phyloP scores from a whole-genome alignment of 2,113 vertebrate species.

The Lathamus discolor region DNA sequence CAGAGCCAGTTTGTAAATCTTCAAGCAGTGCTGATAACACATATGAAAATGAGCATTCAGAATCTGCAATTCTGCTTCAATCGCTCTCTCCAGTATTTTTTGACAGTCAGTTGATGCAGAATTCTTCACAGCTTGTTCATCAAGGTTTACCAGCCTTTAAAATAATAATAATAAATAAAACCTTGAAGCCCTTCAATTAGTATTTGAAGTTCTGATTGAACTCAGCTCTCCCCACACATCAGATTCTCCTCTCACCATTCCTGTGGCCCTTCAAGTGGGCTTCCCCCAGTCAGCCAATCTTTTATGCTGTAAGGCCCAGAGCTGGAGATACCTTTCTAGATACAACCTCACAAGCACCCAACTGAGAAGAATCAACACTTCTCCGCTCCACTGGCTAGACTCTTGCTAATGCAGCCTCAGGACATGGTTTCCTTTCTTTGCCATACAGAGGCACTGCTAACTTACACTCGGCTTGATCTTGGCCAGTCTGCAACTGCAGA shows the following conservation, averaged over 20 bases:
- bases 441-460: background rate
- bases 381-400: background rate
- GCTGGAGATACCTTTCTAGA: background rate
- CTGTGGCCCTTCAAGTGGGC: background rate
- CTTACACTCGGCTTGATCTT: background rate
- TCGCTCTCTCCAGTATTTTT: constrained; percentile 33
- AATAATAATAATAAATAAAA: background rate
- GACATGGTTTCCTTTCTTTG: background rate
- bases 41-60: constrained; percentile 51
- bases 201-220: background rate
- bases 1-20: constrained; percentile 48
- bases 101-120: constrained; percentile 12
- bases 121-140: background rate
- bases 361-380: background rate
- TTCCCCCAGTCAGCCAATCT: background rate
- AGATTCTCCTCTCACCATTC: background rate
- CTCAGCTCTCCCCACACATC: background rate
- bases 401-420: background rate
- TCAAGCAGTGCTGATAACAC: constrained; percentile 62
- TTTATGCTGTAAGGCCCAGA: background rate
- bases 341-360: background rate
- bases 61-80: constrained; percentile 68
- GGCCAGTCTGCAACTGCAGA: background rate
- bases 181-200: background rate
- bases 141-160: constrained; percentile 39